phyloP scores from a whole-genome alignment of 30 jellyfish, hydroid and myxozoan species.

The Aurelia aurita region DNA sequence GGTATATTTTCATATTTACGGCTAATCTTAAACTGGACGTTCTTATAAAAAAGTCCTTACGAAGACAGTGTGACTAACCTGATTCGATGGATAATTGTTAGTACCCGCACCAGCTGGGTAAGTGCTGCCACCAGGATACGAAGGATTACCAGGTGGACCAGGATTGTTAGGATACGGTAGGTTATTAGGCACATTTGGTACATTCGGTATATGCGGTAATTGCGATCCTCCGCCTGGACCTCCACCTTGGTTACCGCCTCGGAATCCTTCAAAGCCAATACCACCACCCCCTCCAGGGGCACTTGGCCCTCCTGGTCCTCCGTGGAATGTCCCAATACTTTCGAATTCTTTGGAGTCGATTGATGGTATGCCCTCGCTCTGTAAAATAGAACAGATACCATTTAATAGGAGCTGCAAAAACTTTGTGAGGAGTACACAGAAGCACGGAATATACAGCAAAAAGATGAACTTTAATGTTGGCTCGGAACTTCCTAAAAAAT shows the following conservation, averaged over 20 bases:
- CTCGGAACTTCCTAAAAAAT: no score
- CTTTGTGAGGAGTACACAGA: no score
- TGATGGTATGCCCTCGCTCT: conserved; percentile 94
- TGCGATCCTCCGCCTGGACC: conserved; percentile 63
- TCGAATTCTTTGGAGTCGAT: conserved; percentile 92
- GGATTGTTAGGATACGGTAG: conserved; percentile 22
- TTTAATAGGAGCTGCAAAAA: background rate
- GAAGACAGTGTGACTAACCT: background rate
- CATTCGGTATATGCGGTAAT: conserved; percentile 48
- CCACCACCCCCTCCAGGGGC: conserved; percentile 78
- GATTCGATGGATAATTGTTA: conserved; percentile 21
- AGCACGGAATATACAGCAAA: no score
- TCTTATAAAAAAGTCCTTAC: background rate
- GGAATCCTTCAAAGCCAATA: conserved; percentile 70
- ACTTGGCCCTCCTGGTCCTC: conserved; percentile 87
- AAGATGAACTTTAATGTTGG: no score
- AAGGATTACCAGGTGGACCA: no score
- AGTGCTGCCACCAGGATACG: conserved; percentile 48
- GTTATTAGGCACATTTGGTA: conserved; percentile 41
- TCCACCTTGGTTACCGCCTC: conserved; percentile 64
- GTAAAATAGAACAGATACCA: background rate
- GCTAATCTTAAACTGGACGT: no score
- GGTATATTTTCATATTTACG: no score
- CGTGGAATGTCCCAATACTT: conserved; percentile 62
- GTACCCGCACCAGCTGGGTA: conserved; percentile 22